phyloP scores from a whole-genome alignment of 2,797 vertebrate genomes.

The Scolopax rusticola region DNA sequence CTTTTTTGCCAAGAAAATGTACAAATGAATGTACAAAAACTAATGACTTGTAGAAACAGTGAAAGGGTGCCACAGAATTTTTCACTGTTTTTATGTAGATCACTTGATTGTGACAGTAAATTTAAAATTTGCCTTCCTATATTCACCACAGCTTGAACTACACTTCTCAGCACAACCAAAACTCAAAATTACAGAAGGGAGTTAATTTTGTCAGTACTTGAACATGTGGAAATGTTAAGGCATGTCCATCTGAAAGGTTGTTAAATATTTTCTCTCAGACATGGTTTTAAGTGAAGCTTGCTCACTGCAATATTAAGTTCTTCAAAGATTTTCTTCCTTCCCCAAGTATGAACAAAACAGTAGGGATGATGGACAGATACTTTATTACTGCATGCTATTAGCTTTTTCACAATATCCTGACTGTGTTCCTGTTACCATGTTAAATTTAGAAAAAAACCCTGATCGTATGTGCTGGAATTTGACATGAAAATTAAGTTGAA shows the following conservation, averaged over 20 bases:
- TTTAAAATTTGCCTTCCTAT: not conserved
- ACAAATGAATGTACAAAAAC: not conserved
- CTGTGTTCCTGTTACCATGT: not conserved
- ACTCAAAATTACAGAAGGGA: not conserved
- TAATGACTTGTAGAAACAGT: not conserved
- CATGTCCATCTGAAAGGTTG: not conserved
- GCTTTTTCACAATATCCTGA: conserved; percentile 1
- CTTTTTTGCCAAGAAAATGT: not conserved
- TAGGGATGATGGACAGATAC: not conserved
- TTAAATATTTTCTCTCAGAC: not conserved
- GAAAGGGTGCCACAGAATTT: not conserved
- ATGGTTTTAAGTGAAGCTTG: not conserved
- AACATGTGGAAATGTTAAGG: not conserved
- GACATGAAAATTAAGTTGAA: not conserved
- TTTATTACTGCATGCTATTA: not conserved
- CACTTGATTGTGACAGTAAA: not conserved
- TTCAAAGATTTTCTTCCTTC: not conserved
- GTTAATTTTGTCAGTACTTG: not conserved
- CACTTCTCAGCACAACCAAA: not conserved
- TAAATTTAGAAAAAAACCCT: not conserved
- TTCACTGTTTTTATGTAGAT: not conserved
- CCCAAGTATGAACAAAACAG: not conserved
- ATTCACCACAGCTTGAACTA: not conserved
- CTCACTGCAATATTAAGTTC: not conserved
- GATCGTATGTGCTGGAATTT: not conserved